Conservation (phyloP, 2,888 invertebrate species). For the Diarsia brunnea region DNA sequence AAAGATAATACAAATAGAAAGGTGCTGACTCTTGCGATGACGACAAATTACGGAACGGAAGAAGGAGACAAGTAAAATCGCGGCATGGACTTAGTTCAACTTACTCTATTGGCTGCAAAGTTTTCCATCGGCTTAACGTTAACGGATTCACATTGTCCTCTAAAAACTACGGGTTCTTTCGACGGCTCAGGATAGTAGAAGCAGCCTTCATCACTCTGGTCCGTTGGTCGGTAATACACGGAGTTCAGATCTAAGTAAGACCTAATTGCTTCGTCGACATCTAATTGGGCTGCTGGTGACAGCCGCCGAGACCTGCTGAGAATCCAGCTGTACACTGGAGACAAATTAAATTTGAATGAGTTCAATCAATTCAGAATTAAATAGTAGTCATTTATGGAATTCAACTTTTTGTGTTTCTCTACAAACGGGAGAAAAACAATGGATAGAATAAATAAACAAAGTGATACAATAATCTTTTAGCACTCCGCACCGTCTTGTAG, state of each 20-base stretch:
- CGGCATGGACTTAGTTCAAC: conserved; percentile 30
- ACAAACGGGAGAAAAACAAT: not conserved
- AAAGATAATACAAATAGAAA: not conserved
- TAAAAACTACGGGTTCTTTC: conserved; percentile 72
- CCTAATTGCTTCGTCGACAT: conserved; percentile 72
- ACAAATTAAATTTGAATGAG: not conserved
- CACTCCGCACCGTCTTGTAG: no score
- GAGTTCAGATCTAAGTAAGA: conserved; percentile 73
- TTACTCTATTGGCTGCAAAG: conserved; percentile 76
- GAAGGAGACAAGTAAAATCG: not conserved
- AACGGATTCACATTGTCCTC: conserved; percentile 74
- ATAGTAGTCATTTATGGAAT: not conserved
- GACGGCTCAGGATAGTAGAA: conserved; percentile 76
- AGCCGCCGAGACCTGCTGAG: conserved; percentile 76
- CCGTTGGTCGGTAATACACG: conserved; percentile 70
- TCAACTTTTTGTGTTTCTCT: not conserved
- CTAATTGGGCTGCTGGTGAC: conserved; percentile 57
- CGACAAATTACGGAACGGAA: not conserved
- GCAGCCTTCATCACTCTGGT: conserved; percentile 74
- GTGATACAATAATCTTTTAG: no score
- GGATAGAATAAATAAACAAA: not conserved
- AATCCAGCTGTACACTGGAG: conserved; percentile 86
- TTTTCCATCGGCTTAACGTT: conserved; percentile 71
- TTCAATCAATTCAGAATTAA: not conserved
- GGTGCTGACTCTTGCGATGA: not conserved